Base-by-base conservation (phyloP, 2,113 vertebrate species). In the Malurus alboscapulatus region DNA sequence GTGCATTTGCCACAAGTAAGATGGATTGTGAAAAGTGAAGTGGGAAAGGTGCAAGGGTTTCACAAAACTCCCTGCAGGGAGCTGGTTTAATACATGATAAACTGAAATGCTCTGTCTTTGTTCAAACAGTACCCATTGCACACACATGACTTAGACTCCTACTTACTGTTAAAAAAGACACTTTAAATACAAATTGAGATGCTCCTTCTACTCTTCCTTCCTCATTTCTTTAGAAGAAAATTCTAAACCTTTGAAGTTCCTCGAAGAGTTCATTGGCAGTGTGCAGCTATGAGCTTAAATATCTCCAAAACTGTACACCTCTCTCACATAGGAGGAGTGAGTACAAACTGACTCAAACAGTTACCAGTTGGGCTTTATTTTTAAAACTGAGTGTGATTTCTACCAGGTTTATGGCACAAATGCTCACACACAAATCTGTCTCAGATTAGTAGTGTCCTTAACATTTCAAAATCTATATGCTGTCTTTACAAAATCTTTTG, bases 331-430 rank as follows among this genome's bases (percentile, higher is more conserved):
- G 26, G 19, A 79, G 38, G 58, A 61, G 42, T 87, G 87, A 92
- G 40, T 87, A 75, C 58, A 87, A 94, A 93, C 87, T 91, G 94
- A 96, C 58, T 93, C 58, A 92, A 96, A 78, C 34, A 92, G 72
- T 27, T 53, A 90, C 61, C 86, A 87, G n/a, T 91, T 91, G 58
- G 87, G 29, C 12, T 93, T 95, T 95, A 94, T 96, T 92, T 96
- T 92, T 96, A 93, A 93, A 91, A 73, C 69, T 30, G 71, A 82
- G 40, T 84, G 78, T 93, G 62, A 78, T 79, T 91, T 82, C 67
- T 75, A 76, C 54, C 89, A 91, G 38, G 76, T 89, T 87, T 82
- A 57, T 65, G 76, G 40, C 61, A 77, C 34, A 81, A 95, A 71
- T 61, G 40, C 81, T 94, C 84, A 89, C 74, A 68, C 27, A 59